phyloP scores from a whole-genome alignment of 2,113 vertebrate species.

The Cnemophilus loriae region DNA sequence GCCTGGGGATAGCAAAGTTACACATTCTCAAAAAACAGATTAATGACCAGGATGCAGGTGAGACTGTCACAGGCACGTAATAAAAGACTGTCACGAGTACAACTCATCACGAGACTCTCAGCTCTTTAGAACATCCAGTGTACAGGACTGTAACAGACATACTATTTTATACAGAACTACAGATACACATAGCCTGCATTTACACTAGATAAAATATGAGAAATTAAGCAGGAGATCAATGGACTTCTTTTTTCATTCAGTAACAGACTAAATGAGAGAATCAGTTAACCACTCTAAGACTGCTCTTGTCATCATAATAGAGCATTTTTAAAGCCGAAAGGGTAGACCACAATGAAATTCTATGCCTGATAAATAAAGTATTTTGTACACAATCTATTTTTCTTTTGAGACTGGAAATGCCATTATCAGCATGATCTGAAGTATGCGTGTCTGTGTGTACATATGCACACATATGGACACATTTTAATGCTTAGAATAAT shows the following conservation, averaged over 20 bases:
- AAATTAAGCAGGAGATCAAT: not conserved
- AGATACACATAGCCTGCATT: not conserved
- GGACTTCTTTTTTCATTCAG: not conserved
- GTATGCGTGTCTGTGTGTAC: not conserved
- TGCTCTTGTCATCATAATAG: not conserved
- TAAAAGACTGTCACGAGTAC: not conserved
- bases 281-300: not conserved
- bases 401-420: conserved; percentile 9
- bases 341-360: not conserved
- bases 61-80: not conserved
- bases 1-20: not conserved
- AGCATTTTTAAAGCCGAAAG: not conserved
- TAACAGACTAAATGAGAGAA: not conserved
- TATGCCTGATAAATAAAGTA: not conserved
- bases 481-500: conserved; percentile 36
- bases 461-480: not conserved
- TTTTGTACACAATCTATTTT: not conserved
- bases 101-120: not conserved
- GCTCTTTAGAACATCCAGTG: not conserved
- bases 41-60: not conserved
- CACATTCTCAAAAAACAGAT: not conserved
- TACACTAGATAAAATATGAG: not conserved
- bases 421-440: conserved; percentile 32
- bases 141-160: not conserved
- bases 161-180: not conserved